Evolutionary conservation across 2,888 invertebrate genomes (phyloP).

Genomic region (Liopterus haemorrhoidalis): DNA sequence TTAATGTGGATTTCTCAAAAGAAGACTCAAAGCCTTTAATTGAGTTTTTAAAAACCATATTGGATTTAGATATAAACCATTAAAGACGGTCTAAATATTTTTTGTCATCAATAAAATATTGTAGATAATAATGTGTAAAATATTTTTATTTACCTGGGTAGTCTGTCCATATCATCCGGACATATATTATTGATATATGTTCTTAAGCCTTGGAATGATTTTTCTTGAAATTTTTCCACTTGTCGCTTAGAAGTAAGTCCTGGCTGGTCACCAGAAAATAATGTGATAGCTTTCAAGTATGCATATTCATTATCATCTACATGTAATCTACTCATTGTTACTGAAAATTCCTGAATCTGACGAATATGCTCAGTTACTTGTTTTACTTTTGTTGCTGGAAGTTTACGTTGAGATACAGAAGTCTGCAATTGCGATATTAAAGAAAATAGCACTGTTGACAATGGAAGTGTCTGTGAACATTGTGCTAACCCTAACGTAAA

Average conservation of each 20-base stretch:
- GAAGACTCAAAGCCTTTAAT: no score
- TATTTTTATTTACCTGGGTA: conserved; percentile 45
- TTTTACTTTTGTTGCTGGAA: conserved; percentile 67
- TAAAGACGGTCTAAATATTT: no score
- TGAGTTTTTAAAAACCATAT: no score
- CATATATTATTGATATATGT: conserved; percentile 46
- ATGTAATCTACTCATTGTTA: conserved; percentile 65
- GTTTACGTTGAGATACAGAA: conserved; percentile 67
- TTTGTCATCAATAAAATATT: no score
- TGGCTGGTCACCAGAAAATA: conserved; percentile 54
- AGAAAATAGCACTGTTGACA: conserved; percentile 75
- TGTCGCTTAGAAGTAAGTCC: conserved; percentile 48
- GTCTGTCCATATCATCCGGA: conserved; percentile 50
- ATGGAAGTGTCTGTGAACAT: conserved; percentile 69
- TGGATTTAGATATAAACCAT: no score
- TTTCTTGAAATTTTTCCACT: conserved; percentile 57
- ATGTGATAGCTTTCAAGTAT: conserved; percentile 74
- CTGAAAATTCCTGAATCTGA: conserved; percentile 76
- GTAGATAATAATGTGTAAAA: no score
- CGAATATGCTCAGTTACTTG: conserved; percentile 74
- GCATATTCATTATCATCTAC: conserved; percentile 83
- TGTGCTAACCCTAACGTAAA: conserved; percentile 88
- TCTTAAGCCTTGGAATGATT: conserved; percentile 55
- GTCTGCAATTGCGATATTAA: conserved; percentile 75
- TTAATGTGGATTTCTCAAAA: no score